These are phyloP conservation scores for Anguilla megastoma DNA, from an alignment of 2,797 vertebrate species.

Conservation along the genomic window DNA sequence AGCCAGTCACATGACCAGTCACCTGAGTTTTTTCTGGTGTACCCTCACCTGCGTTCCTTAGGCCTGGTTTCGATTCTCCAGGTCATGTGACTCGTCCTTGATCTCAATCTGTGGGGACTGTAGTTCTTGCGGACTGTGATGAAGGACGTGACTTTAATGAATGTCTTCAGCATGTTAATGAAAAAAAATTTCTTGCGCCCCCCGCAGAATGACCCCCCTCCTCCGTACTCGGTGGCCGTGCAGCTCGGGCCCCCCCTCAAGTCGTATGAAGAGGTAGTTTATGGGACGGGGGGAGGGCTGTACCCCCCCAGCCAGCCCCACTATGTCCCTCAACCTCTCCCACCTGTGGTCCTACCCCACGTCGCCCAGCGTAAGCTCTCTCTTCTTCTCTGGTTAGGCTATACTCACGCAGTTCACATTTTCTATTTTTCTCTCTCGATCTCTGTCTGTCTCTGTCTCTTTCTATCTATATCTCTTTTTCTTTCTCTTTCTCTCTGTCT, in stretches of 20 bases:
- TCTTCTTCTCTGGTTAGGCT: background rate
- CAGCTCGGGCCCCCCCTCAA: conserved; percentile 55
- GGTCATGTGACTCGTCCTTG: background rate
- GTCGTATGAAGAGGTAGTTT: conserved; percentile 58
- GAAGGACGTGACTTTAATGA: background rate
- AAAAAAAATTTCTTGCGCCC: background rate
- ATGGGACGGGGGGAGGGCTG: conserved; percentile 45
- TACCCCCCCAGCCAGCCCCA: conserved; percentile 49
- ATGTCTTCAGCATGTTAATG: background rate
- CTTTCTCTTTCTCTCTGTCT: background rate
- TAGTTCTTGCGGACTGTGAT: background rate
- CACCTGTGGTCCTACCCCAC: conserved; percentile 39
- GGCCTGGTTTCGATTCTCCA: background rate
- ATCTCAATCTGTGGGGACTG: background rate
- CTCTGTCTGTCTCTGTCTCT: background rate
- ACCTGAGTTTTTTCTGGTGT: background rate
- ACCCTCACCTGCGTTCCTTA: background rate
- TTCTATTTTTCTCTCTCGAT: background rate
- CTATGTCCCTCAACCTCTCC: conserved; percentile 63
- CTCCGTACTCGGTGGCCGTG: conserved; percentile 58
- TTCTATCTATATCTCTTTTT: background rate
- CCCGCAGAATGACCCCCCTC: conserved; percentile 50
- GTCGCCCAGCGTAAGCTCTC: conserved; percentile 56
- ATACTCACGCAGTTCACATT: background rate
- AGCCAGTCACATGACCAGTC: background rate